These are phyloP conservation scores for Catostylus mosaicus DNA, from an alignment of 30 jellyfish, hydroid and myxozoan genomes.

Conservation along the genomic window DNA sequence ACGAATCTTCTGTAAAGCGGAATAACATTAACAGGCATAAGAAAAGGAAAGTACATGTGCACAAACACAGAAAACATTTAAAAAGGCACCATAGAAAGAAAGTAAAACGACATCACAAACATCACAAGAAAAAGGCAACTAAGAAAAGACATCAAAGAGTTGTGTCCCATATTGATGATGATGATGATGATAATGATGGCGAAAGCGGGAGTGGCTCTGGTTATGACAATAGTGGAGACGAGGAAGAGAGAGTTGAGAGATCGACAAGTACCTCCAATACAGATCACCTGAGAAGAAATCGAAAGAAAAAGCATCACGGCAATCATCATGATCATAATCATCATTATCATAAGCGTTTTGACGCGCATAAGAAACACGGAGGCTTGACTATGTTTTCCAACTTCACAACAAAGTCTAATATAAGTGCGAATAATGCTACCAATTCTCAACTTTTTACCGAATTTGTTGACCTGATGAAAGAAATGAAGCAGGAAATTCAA, in stretches of 20 bases:
- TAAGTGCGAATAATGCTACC: neutral
- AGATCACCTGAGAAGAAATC: conserved; percentile 13
- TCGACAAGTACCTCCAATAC: conserved; percentile 22
- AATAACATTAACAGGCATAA: neutral
- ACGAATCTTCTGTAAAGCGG: conserved; percentile 8
- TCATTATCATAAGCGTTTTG: neutral
- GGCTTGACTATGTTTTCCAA: neutral
- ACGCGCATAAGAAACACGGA: neutral
- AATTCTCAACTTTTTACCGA: conserved; percentile 27
- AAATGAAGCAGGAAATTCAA: conserved; percentile 64
- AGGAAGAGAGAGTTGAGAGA: conserved; percentile 65
- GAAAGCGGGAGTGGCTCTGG: conserved; percentile 50
- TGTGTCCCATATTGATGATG: conserved; percentile 17
- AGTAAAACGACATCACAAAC: neutral
- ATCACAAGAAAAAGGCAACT: neutral
- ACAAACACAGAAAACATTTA: conserved; percentile 4
- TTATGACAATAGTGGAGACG: conserved; percentile 55
- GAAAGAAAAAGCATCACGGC: conserved; percentile 13
- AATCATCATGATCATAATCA: neutral
- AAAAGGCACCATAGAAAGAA: neutral
- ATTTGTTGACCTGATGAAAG: conserved; percentile 53
- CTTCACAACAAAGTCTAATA: neutral
- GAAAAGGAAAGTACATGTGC: conserved; percentile 8
- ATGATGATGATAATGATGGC: conserved; percentile 52
- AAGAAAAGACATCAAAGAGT: neutral